Conservation (phyloP, 2,113 vertebrate species). For the Microtus richardsoni region DNA sequence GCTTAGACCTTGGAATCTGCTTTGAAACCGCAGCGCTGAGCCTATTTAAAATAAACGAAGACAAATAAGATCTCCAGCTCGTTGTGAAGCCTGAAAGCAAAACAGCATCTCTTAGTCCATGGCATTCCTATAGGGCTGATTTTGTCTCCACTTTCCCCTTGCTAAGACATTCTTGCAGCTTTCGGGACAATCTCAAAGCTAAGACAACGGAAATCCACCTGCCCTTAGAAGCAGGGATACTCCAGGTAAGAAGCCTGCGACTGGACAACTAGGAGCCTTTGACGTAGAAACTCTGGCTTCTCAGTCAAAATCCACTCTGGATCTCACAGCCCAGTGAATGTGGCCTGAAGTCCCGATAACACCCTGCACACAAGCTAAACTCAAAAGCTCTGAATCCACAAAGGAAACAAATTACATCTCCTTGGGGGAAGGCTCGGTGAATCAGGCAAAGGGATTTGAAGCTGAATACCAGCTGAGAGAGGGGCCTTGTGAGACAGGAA, state of each 20-base stretch:
- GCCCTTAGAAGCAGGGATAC: background rate
- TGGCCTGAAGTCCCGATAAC: background rate
- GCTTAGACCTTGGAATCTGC: background rate
- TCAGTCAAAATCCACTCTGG: background rate
- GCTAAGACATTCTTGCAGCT: background rate
- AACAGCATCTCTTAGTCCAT: background rate
- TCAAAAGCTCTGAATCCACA: slow-evolving; percentile 23
- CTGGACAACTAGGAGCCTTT: background rate
- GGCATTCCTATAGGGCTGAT: background rate
- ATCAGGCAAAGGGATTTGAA: background rate
- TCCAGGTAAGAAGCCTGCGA: background rate
- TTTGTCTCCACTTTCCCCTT: background rate
- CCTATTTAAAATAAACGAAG: background rate
- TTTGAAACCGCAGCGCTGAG: background rate
- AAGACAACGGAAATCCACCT: slow-evolving; percentile 13
- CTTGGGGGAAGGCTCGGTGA: background rate
- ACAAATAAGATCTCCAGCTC: background rate
- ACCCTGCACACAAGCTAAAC: background rate
- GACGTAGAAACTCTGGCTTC: background rate
- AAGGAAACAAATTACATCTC: slow-evolving; percentile 61
- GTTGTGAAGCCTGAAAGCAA: background rate
- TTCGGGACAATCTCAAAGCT: background rate
- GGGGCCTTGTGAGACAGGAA: slow-evolving; percentile 19
- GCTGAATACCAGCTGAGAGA: background rate
- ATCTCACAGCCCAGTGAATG: slow-evolving; percentile 10